phyloP scores from a whole-genome alignment of 1,140 invertebrate species.

The Zaprionus ghesquierei region DNA sequence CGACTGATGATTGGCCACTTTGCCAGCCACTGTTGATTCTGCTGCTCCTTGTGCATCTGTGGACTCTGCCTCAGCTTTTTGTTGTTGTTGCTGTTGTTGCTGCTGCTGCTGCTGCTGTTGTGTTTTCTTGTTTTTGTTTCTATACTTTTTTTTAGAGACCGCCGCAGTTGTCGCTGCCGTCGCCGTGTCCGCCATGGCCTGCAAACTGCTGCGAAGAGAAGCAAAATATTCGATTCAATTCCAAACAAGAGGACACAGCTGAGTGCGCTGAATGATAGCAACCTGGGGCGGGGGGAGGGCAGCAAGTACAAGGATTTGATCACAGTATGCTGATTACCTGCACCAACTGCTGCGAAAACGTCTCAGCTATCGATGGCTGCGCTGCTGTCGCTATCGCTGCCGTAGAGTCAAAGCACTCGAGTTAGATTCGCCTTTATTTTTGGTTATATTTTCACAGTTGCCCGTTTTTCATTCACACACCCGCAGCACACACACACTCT shows the following conservation, averaged over 20 bases:
- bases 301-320: neutral
- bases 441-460: slow-evolving; percentile 78
- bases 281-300: neutral
- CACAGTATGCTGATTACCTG: slow-evolving; percentile 15
- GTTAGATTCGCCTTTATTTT: slow-evolving; percentile 57
- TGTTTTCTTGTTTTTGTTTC: slow-evolving; percentile 57
- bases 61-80: slow-evolving; percentile 19
- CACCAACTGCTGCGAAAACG: slow-evolving; percentile 28
- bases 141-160: slow-evolving; percentile 60
- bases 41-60: neutral
- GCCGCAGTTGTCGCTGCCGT: slow-evolving; percentile 39
- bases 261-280: slow-evolving; percentile 13
- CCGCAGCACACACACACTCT: slow-evolving; percentile 30
- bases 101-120: slow-evolving; percentile 44
- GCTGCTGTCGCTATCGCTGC: slow-evolving; percentile 12
- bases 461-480: slow-evolving; percentile 75
- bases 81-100: slow-evolving; percentile 26
- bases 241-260: slow-evolving; percentile 35
- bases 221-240: slow-evolving; percentile 7
- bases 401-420: slow-evolving; percentile 35
- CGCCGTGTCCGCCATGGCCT: slow-evolving; percentile 60
- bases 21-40: slow-evolving; percentile 1
- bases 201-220: neutral
- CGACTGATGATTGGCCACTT: slow-evolving; percentile 14
- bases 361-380: slow-evolving; percentile 14